Percentiles rank a stretch among this genome's conserved stretches.
These are phyloP conservation scores for Yasuhikotakia modesta DNA, from an alignment of 2,797 vertebrate species.

Conservation along the genomic window DNA sequence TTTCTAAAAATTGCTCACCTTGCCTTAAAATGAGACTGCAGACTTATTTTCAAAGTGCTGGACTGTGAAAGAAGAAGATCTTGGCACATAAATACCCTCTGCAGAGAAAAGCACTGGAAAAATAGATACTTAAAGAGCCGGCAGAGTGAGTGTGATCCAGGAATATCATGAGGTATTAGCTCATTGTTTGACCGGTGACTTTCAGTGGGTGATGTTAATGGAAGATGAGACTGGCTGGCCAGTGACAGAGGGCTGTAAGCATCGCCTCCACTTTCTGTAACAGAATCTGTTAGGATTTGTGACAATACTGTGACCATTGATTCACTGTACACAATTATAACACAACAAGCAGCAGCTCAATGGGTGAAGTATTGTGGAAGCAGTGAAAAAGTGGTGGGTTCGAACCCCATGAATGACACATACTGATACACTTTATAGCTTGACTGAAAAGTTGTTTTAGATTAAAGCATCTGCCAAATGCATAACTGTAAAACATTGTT, in stretches of 20 bases:
- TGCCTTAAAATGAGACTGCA: neutral
- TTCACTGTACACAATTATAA: neutral
- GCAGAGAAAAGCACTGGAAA: conserved; percentile 7
- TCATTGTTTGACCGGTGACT: conserved; percentile 18
- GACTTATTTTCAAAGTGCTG: conserved; percentile 9
- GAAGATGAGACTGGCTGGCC: conserved; percentile 5
- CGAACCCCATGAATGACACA: too few relatives aligned
- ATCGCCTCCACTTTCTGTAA: neutral
- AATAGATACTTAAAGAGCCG: conserved; percentile 3
- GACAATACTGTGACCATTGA: neutral
- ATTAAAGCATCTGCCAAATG: too few relatives aligned
- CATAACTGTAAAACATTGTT: too few relatives aligned
- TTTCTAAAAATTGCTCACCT: too few relatives aligned
- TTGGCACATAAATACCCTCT: conserved; percentile 37
- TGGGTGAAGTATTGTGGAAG: too few relatives aligned
- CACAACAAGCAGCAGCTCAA: neutral
- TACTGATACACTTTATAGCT: too few relatives aligned
- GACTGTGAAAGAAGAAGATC: conserved; percentile 12
- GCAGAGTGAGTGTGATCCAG: conserved; percentile 23
- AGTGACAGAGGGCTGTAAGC: conserved; percentile 13
- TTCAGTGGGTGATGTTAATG: neutral
- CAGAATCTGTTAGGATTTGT: neutral
- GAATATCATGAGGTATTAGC: conserved; percentile 20
- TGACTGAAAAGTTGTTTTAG: too few relatives aligned
- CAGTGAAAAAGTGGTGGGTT: too few relatives aligned